A percentile compares a stretch with the other conserved stretches of the same genome.
phyloP scores from a whole-genome alignment of 2,888 invertebrate species.

The Diplolepis rosae region DNA sequence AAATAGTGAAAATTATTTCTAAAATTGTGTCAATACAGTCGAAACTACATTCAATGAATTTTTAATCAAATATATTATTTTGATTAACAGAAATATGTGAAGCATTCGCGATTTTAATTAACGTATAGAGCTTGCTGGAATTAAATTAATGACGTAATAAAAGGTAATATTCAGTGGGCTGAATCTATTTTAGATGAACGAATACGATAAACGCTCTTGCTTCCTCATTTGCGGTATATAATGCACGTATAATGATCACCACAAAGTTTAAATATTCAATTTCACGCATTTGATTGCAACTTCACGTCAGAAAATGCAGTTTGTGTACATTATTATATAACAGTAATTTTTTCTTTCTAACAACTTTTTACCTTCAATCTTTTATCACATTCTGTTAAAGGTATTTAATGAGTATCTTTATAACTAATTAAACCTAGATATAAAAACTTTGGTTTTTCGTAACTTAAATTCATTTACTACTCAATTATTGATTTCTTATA shows the following conservation, averaged over 20 bases:
- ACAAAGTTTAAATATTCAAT: slow-evolving; percentile 28
- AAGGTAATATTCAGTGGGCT: slow-evolving; percentile 1
- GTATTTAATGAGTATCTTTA: neutral
- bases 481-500: neutral
- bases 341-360: slow-evolving; percentile 13
- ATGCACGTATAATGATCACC: slow-evolving; percentile 11
- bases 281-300: slow-evolving; percentile 26
- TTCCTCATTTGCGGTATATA: slow-evolving; percentile 5
- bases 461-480: neutral
- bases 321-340: slow-evolving; percentile 11
- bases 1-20: too few species aligned
- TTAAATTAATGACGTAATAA: slow-evolving; percentile 18
- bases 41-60: too few species aligned
- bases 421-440: neutral
- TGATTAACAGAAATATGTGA: neutral
- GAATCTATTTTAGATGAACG: slow-evolving; percentile 15
- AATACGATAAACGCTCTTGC: slow-evolving; percentile 13
- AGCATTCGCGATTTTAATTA: slow-evolving; percentile 15
- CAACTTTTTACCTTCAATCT: neutral
- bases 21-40: too few species aligned
- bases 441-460: too few species aligned
- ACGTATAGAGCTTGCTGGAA: neutral
- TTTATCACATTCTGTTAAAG: neutral
- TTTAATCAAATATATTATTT: neutral
- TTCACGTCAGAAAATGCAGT: slow-evolving; percentile 4